Conservation (phyloP, 2,113 vertebrate species). For the Steatornis caripensis region DNA sequence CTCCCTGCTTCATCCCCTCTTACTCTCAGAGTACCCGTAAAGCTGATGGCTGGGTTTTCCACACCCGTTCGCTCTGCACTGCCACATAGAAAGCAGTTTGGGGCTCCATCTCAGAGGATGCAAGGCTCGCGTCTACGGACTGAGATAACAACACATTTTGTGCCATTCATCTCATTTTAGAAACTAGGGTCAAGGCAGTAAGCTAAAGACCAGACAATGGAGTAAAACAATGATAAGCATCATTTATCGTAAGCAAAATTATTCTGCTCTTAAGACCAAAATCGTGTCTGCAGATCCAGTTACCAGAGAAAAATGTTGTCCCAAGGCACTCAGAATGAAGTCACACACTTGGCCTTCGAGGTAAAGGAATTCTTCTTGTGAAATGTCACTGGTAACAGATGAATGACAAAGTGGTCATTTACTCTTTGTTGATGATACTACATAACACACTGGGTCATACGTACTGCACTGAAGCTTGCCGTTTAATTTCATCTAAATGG, state of each 20-base stretch:
- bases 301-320: neutral
- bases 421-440: neutral
- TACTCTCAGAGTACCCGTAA: neutral
- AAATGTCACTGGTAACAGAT: neutral
- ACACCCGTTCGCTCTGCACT: neutral
- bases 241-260: neutral
- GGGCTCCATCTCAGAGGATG: neutral
- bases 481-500: neutral
- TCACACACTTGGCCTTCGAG: neutral
- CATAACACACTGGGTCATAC: neutral
- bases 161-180: neutral
- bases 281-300: neutral
- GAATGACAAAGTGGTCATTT: neutral
- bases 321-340: neutral
- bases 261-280: neutral
- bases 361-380: neutral
- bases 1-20: neutral
- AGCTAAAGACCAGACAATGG: neutral
- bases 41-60: neutral
- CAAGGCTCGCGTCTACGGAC: neutral
- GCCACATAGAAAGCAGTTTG: neutral
- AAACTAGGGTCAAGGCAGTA: neutral
- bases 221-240: neutral
- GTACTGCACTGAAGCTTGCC: neutral
- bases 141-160: rapidly evolving